phyloP scores from a whole-genome alignment of 2,888 invertebrate species.

The Hoplodrina ambigua region DNA sequence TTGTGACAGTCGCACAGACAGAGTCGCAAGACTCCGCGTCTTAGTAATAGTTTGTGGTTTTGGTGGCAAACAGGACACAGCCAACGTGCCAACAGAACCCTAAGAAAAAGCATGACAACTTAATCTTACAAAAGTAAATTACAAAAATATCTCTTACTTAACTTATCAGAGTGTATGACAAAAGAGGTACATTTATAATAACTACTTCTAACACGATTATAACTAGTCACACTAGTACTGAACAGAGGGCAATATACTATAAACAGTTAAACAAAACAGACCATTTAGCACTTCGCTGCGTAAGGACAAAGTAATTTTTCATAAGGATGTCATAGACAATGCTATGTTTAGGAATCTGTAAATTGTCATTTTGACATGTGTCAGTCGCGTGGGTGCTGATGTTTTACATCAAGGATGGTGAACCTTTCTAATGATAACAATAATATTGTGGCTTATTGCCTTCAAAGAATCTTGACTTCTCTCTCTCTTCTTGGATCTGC shows the following conservation, averaged over 20 bases:
- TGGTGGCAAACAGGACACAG: no score
- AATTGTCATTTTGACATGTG: conserved; percentile 24
- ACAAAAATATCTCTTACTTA: background rate
- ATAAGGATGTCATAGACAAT: conserved; percentile 23
- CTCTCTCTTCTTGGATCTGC: no score
- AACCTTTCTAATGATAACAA: no score
- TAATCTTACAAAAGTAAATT: background rate
- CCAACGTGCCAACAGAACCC: no score
- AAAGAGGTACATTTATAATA: conserved; percentile 35
- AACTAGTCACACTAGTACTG: conserved; percentile 8
- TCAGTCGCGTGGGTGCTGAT: background rate
- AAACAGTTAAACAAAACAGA: conserved; percentile 37
- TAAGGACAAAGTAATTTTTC: conserved; percentile 7
- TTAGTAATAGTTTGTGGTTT: no score
- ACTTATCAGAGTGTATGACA: conserved; percentile 11
- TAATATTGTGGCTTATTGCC: no score
- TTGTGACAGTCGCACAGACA: no score
- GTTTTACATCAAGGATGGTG: no score
- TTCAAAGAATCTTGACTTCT: no score
- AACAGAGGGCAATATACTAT: conserved; percentile 35
- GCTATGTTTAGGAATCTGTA: conserved; percentile 19
- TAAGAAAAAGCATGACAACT: background rate
- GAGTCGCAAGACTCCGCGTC: no score
- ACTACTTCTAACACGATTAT: conserved; percentile 2
- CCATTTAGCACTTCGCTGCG: conserved; percentile 29